These are phyloP conservation scores for Ectemnius continuus DNA, from an alignment of 2,888 invertebrate species.

Conservation along the genomic window DNA sequence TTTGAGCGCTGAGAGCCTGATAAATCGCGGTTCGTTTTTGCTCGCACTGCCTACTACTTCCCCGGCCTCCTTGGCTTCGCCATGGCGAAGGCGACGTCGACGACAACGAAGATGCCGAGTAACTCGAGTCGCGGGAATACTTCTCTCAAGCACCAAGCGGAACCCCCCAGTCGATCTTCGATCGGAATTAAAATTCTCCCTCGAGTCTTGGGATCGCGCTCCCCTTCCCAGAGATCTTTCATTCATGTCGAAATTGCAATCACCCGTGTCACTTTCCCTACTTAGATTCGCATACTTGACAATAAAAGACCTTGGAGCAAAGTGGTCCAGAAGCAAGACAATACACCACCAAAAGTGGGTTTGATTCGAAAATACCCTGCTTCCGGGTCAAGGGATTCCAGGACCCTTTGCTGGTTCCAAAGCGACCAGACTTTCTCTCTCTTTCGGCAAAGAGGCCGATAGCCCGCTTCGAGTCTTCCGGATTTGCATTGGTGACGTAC, in stretches of 20 bases:
- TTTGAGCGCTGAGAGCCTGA: slow-evolving; percentile 28
- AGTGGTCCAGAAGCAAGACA: too few species aligned
- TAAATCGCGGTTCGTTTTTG: slow-evolving; percentile 49
- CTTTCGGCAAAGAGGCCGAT: neutral
- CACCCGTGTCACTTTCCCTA: too few species aligned
- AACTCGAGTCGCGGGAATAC: slow-evolving; percentile 16
- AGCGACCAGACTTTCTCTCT: neutral
- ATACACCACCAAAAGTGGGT: too few species aligned
- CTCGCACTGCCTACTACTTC: slow-evolving; percentile 22
- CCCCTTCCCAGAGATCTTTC: neutral
- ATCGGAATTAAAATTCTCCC: slow-evolving; percentile 15
- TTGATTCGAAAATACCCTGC: too few species aligned
- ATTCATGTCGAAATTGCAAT: too few species aligned
- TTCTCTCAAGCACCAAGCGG: slow-evolving; percentile 18
- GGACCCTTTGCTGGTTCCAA: slow-evolving; percentile 9
- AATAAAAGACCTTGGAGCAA: too few species aligned
- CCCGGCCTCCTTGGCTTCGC: neutral
- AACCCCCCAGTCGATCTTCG: neutral
- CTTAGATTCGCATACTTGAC: too few species aligned
- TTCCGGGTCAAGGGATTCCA: too few species aligned
- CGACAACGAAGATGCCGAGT: neutral
- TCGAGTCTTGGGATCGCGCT: slow-evolving; percentile 1
- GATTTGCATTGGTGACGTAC: slow-evolving; percentile 23
- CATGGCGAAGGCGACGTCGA: too few species aligned
- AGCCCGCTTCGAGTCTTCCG: slow-evolving; percentile 1